Percentiles rank a stretch among this genome's conserved stretches.
These are phyloP conservation scores for Metridium senile DNA, from an alignment of 92 coral and sea anemone species.

Conservation along the genomic window DNA sequence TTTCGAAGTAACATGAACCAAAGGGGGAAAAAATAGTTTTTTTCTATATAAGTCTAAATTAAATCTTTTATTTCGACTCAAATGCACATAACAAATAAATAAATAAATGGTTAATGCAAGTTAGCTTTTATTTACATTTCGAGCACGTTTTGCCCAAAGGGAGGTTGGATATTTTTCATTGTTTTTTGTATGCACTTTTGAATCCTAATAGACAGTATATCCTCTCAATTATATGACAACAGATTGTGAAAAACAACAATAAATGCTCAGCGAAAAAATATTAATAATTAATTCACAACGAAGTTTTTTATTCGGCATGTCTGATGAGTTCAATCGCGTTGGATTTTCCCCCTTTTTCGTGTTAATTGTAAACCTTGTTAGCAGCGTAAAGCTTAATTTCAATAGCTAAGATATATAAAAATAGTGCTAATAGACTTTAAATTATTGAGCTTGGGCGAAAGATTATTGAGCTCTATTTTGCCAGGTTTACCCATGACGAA, in stretches of 20 bases:
- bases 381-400: background rate
- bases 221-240: background rate
- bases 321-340: background rate
- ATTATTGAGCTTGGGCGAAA: too few species aligned
- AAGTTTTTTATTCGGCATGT: background rate
- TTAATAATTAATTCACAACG: background rate
- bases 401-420: background rate
- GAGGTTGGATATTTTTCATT: background rate
- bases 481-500: too few species aligned
- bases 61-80: too few species aligned
- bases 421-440: background rate
- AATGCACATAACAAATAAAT: too few species aligned
- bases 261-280: background rate
- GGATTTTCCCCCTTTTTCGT: slow-evolving; percentile 9
- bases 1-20: too few species aligned
- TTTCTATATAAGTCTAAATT: too few species aligned
- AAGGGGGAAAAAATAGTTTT: too few species aligned
- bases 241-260: background rate
- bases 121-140: background rate
- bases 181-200: background rate
- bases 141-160: background rate
- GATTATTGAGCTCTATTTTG: too few species aligned
- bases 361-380: background rate
- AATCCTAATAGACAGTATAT: background rate
- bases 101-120: too few species aligned